Evolutionary conservation across 2,113 vertebrate species (phyloP).

Genomic region (Callospermophilus lateralis): DNA sequence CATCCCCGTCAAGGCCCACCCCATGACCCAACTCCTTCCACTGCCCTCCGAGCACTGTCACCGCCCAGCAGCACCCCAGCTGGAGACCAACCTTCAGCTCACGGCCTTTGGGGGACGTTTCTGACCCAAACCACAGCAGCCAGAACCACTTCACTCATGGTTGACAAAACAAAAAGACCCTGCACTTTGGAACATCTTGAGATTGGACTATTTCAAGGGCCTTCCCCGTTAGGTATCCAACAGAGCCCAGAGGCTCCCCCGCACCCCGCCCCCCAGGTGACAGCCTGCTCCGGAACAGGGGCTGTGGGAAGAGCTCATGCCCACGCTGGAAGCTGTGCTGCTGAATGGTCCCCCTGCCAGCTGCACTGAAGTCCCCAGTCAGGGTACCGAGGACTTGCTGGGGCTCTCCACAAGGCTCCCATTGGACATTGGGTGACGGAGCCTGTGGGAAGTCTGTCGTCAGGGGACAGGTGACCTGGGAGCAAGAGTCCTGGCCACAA

Average conservation of each 20-base stretch:
- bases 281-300: not conserved
- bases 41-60: no score
- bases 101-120: not conserved
- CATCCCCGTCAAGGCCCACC: no score
- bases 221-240: not conserved
- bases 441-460: not conserved
- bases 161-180: no score
- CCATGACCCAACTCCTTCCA: not conserved
- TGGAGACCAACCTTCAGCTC: not conserved
- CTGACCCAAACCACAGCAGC: no score
- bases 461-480: not conserved
- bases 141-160: not conserved
- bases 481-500: not conserved
- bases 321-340: not conserved
- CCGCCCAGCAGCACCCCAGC: not conserved
- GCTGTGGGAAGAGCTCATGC: not conserved
- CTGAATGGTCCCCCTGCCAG: not conserved
- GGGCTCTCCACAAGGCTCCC: not conserved
- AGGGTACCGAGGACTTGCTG: not conserved
- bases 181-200: not conserved
- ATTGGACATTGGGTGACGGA: not conserved
- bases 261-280: not conserved
- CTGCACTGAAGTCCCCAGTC: not conserved
- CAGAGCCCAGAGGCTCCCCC: not conserved
- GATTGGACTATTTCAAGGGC: no score